Conservation (phyloP, 2,888 invertebrate genomes). For the Heliconius ismenius region DNA sequence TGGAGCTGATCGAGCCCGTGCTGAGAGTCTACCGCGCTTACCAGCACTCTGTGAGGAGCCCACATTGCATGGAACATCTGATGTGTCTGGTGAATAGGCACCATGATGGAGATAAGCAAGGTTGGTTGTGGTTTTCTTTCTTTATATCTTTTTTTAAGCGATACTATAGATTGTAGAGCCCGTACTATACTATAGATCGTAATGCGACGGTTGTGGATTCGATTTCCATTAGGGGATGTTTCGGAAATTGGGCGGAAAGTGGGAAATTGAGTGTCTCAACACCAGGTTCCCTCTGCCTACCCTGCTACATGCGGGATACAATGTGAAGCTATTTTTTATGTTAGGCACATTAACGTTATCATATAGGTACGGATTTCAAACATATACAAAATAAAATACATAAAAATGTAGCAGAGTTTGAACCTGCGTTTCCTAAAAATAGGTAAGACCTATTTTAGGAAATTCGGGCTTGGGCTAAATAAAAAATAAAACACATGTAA, state of each 20-base stretch:
- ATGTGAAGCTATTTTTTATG: background rate
- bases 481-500: too few species aligned
- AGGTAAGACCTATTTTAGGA: too few species aligned
- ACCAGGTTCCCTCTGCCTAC: background rate
- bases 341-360: too few species aligned
- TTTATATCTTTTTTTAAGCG: background rate
- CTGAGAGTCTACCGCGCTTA: constrained; percentile 91
- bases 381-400: background rate
- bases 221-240: background rate
- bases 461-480: too few species aligned
- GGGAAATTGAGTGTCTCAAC: background rate
- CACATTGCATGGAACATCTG: constrained; percentile 89
- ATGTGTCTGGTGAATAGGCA: constrained; percentile 89
- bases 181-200: too few species aligned
- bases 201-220: background rate
- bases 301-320: background rate
- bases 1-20: constrained; percentile 91
- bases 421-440: too few species aligned
- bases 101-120: constrained; percentile 76
- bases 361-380: too few species aligned
- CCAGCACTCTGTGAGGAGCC: constrained; percentile 85
- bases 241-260: background rate
- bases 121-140: constrained; percentile 48
- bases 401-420: background rate
- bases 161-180: too few species aligned